These are phyloP conservation scores for Brachypodius melanocephalos DNA, from an alignment of 2,113 vertebrate genomes.

Conservation along the genomic window DNA sequence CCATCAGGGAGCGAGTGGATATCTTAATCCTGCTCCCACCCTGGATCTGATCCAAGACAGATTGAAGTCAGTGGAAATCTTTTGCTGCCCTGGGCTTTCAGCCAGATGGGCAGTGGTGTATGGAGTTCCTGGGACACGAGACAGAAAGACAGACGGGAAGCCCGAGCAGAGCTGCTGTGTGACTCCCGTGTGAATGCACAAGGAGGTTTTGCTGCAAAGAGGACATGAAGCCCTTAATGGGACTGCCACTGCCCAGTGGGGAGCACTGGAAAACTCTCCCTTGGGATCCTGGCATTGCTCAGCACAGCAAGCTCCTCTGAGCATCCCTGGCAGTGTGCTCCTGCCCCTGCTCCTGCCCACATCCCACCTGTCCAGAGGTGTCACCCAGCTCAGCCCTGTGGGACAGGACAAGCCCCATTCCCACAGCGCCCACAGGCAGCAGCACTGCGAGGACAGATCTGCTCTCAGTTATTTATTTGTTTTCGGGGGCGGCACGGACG, in stretches of 20 bases:
- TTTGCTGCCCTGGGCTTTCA: background rate
- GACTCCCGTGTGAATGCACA: background rate
- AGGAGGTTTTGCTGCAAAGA: background rate
- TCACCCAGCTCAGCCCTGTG: rapidly evolving
- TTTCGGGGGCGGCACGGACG: background rate
- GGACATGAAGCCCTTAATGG: rapidly evolving
- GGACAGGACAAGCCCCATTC: rapidly evolving
- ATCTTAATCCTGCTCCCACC: background rate
- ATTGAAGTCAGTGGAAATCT: background rate
- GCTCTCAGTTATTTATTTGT: background rate
- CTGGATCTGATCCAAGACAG: background rate
- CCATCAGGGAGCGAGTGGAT: background rate
- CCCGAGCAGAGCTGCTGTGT: background rate
- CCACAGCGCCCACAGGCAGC: rapidly evolving
- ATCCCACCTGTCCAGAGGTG: rapidly evolving
- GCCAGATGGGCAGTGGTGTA: background rate
- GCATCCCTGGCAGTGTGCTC: rapidly evolving
- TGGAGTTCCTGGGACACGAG: background rate
- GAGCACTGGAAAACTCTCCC: background rate
- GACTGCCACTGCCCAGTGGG: rapidly evolving
- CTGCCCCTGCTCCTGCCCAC: background rate
- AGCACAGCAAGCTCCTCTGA: background rate
- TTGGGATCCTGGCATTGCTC: rapidly evolving
- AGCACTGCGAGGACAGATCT: background rate
- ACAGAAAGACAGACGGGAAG: background rate